These are phyloP conservation scores for Graphium colonna DNA, from an alignment of 2,888 invertebrate species.

Conservation along the genomic window DNA sequence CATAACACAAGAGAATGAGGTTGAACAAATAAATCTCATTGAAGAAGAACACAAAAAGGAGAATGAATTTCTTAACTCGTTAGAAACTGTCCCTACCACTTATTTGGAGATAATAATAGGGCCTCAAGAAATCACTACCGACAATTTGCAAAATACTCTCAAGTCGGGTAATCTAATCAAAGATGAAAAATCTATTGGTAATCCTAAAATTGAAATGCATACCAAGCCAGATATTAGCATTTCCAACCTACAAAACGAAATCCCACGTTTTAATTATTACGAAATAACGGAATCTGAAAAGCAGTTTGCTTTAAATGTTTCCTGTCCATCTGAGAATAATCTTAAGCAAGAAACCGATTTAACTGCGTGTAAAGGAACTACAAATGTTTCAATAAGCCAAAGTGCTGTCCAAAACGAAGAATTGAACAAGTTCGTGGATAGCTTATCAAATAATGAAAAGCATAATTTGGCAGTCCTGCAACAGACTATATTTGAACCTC, in stretches of 20 bases:
- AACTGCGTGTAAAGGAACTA: not conserved
- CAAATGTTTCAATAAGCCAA: not conserved
- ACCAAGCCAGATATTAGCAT: not conserved
- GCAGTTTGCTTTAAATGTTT: conserved; percentile 11
- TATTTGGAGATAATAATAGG: conserved; percentile 4
- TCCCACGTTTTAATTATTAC: conserved; percentile 23
- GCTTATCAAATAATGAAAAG: not conserved
- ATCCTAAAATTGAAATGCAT: not conserved
- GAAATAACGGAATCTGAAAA: conserved; percentile 28
- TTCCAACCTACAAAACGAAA: not conserved
- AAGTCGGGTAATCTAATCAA: not conserved
- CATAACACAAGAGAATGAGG: not conserved
- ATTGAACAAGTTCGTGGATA: not conserved
- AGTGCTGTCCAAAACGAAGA: not conserved
- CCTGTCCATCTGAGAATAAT: not conserved
- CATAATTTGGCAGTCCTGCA: conserved; percentile 7
- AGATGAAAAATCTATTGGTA: not conserved
- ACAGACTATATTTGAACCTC: conserved; percentile 3
- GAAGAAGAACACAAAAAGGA: not conserved
- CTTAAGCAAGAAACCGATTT: not conserved
- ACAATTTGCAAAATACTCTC: not conserved
- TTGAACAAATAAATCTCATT: not conserved
- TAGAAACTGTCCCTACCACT: not conserved
- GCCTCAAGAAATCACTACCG: not conserved
- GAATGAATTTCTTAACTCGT: not conserved